Percentiles rank a stretch among this genome's conserved stretches.
These are phyloP conservation scores for Lordiphosa stackelbergi DNA, from an alignment of 1,140 invertebrate species.

Conservation along the genomic window DNA sequence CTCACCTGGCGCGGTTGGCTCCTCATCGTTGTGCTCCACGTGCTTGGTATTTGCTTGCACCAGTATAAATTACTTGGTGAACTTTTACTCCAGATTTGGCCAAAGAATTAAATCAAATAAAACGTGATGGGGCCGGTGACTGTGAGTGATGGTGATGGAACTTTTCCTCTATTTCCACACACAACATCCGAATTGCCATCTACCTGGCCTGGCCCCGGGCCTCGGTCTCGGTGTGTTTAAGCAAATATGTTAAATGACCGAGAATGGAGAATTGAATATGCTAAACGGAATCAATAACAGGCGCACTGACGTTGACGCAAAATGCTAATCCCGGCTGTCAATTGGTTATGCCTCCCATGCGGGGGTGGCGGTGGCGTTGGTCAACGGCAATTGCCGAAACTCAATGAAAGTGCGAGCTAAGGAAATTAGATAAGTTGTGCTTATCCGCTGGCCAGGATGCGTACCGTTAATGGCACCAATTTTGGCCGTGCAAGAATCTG, in stretches of 20 bases:
- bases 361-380: neutral
- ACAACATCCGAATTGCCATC: conserved; percentile 13
- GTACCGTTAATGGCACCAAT: conserved; percentile 59
- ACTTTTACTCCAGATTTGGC: conserved; percentile 70
- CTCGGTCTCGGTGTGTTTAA: neutral
- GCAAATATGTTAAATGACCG: conserved; percentile 54
- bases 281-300: conserved; percentile 49
- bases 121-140: conserved; percentile 41
- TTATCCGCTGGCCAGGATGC: neutral
- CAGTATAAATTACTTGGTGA: conserved; percentile 61
- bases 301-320: conserved; percentile 38
- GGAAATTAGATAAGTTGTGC: conserved; percentile 60
- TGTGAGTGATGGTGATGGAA: conserved; percentile 46
- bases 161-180: conserved; percentile 69
- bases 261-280: conserved; percentile 51
- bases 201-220: conserved; percentile 24
- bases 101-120: conserved; percentile 63
- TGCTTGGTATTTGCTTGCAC: conserved; percentile 21
- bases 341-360: neutral
- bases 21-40: conserved; percentile 43
- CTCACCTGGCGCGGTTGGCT: neutral
- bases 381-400: conserved; percentile 50
- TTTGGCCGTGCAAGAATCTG: conserved; percentile 43
- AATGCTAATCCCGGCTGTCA: conserved; percentile 50
- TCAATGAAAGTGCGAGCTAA: conserved; percentile 42